phyloP scores from a whole-genome alignment of 1,140 invertebrate genomes.

The Macrosteles quadrilineatus region DNA sequence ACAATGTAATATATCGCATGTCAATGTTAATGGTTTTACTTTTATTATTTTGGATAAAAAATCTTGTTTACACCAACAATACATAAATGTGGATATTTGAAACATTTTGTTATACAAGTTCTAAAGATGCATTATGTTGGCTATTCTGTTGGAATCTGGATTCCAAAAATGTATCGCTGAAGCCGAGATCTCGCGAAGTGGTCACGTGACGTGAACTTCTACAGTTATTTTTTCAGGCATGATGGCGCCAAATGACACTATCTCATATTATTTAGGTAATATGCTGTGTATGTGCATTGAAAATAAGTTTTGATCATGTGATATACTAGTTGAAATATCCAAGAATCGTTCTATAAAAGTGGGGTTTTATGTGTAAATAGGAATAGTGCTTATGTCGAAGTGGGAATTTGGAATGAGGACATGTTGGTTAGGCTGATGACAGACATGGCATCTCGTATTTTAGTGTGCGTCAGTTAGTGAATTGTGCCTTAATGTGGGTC shows the following conservation, averaged over 20 bases:
- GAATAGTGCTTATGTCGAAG: constrained; percentile 36
- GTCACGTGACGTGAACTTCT: constrained; percentile 57
- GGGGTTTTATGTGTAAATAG: constrained; percentile 41
- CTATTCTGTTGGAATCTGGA: constrained; percentile 39
- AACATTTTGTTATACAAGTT: too few relatives aligned
- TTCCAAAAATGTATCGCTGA: constrained; percentile 42
- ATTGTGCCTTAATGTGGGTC: background rate
- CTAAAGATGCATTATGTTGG: constrained; percentile 31
- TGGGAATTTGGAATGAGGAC: constrained; percentile 58
- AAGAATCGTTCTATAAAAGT: constrained; percentile 16
- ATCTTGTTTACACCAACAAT: too few relatives aligned
- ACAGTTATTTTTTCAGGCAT: constrained; percentile 60
- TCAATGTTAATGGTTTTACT: too few relatives aligned
- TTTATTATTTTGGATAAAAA: too few relatives aligned
- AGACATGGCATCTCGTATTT: constrained; percentile 32
- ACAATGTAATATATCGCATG: too few relatives aligned
- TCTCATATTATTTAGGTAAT: constrained; percentile 53
- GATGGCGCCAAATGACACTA: constrained; percentile 61
- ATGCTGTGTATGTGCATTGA: constrained; percentile 46
- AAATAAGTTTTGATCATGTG: constrained; percentile 28
- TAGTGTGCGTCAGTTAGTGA: background rate
- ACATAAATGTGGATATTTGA: too few relatives aligned
- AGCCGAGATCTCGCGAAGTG: constrained; percentile 42
- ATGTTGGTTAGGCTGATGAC: constrained; percentile 57
- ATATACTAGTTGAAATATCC: constrained; percentile 20